Base-by-base conservation (phyloP, 2,113 vertebrate species). In the Lophochroa leadbeateri region DNA sequence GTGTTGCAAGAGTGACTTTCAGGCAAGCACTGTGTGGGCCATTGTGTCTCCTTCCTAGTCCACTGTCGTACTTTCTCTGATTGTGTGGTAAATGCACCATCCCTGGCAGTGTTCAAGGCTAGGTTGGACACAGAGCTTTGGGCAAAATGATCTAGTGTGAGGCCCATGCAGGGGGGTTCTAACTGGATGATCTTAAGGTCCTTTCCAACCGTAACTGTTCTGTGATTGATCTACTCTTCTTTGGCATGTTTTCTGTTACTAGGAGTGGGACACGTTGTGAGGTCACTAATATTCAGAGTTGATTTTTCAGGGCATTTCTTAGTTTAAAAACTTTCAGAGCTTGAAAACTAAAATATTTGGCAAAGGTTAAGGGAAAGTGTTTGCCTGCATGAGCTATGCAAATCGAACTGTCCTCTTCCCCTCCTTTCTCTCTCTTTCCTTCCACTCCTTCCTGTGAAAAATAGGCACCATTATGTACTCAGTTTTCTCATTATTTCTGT, bases 11-110 rank as follows among this genome's bases (percentile, higher is more conserved):
- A 19, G 2, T 18, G n/a, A 3, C 68, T 49, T 43, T 35, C 10
- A 19, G 55, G 33, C 69, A 33, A 11, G 10, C 2, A 0, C 9
- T 33, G 5, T 16, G 3, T 4, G 4, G 19, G 27, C 4, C 0
- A 0, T 7, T 10, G 13, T 10, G 28, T 27, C 65, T 33, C 13
- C 7, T 58, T 33, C 11, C 2, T 43, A 44, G 18, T 11, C 20
- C 7, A 0, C 7, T 8, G 0, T 1, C 17, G 0, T 2, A 3
- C 11, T 4, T 28, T 33, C 7, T n/a, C 15, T 8, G 5, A 0
- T 16, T 15, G 8, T 11, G 3, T 14, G 24, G 31, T 31, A 31
- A 55, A 55, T 55, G 53, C 11, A 7, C 17, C 29, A 19, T 31
- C 29, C 29, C 29, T 55, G 29, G 53, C 53, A 31, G 29, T 29